Evolutionary conservation across 2,888 invertebrate genomes (phyloP), one percentile per base, ranked within the genome.

Genomic region (Gonocerus acuteangulatus): DNA sequence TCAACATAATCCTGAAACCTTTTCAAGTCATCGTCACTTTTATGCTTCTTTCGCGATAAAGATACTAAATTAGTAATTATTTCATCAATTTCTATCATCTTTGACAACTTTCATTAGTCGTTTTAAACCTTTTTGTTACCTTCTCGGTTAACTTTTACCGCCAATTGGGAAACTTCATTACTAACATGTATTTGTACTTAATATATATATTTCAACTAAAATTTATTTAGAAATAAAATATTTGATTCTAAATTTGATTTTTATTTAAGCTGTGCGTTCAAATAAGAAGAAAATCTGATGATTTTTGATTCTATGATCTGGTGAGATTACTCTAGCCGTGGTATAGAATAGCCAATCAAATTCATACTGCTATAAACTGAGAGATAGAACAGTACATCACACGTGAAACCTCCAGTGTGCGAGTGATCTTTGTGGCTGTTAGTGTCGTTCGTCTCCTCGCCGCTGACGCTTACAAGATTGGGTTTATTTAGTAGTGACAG

Each of bases 1-100:
- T 68, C 64, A 1, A 70, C 66, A 32, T 70, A 68, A 21, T 64
- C 60, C 22, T 67, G 65, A 18, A 70, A 62, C 6, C 60, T 64
- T 9, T 61, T 63, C n/a, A 57, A 62, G 61, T 68, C 66, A 15
- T 70, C 65, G 11, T 60, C 60, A 13, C 65, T 63, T 16, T 62
- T 64, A 13, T 62, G 57, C 16, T 63, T 60, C 4, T 48, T 62
- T 16, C 57, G 42, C 3, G 61, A 64, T 7, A 65, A 60, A 16
- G 48, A 44, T 4, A 60, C 27, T 7, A 65, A 52, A 42, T 49
- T 60, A 6, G 39, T 48, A 13, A 65, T 58, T 19, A 36, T 52
- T 9, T 45, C 52, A 9, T 61, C 61, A 54, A 61, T 57, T 19
- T 2, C 36, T 9, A 2, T 51, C 18, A 11, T 18, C 2, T 23